Percentiles rank a stretch among this genome's conserved stretches.
Conservation (phyloP, 2,113 vertebrate species). For the Hemiprocne comata region DNA sequence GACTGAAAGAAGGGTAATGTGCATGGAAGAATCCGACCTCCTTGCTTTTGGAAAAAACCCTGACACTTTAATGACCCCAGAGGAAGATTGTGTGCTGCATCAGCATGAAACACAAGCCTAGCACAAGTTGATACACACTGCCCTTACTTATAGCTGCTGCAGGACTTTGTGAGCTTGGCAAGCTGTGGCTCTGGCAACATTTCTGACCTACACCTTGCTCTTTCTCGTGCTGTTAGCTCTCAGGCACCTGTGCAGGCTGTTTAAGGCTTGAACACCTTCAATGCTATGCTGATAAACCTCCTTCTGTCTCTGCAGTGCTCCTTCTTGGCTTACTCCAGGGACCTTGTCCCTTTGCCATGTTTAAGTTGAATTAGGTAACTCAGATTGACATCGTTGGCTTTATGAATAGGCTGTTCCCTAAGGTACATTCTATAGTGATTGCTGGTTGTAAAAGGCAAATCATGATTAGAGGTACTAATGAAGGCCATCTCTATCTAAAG, state of each 20-base stretch:
- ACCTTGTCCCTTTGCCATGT: not conserved
- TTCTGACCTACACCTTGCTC: not conserved
- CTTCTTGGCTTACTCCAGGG: not conserved
- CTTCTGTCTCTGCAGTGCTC: not conserved
- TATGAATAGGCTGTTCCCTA: not conserved
- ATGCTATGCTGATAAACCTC: fast-evolving
- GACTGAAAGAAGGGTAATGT: not conserved
- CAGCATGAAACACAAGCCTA: not conserved
- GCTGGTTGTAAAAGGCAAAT: not conserved
- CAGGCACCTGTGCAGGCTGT: not conserved
- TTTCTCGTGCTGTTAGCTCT: not conserved
- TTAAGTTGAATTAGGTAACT: not conserved
- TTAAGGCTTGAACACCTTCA: not conserved
- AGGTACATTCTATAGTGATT: too few relatives aligned
- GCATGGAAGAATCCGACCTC: not conserved
- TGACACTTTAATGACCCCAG: not conserved
- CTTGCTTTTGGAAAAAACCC: not conserved
- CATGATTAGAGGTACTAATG: not conserved
- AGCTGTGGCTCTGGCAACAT: not conserved
- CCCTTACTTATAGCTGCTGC: not conserved
- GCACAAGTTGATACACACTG: not conserved
- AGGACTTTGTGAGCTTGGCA: not conserved
- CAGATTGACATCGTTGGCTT: not conserved
- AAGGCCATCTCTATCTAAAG: not conserved
- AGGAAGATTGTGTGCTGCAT: not conserved